Evolutionary conservation across 2,797 vertebrate species (phyloP).

Genomic region (Todus mexicanus): DNA sequence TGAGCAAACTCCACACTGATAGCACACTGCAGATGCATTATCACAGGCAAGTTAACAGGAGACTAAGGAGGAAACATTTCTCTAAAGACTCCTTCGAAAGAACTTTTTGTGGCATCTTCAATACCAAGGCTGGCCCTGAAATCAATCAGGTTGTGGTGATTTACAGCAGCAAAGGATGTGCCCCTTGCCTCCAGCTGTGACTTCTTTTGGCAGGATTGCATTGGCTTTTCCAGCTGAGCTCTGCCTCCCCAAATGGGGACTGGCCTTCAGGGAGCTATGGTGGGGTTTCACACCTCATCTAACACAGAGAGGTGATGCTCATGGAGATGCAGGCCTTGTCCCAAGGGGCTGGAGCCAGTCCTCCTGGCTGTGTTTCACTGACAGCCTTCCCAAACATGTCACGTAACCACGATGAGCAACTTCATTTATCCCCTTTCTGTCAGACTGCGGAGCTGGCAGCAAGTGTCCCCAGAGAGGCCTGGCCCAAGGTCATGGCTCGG

Average conservation of each 20-base stretch:
- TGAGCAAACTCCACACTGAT: neutral
- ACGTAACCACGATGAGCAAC: neutral
- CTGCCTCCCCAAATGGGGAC: neutral
- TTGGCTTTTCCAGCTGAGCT: neutral
- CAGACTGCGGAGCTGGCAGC: neutral
- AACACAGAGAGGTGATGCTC: neutral
- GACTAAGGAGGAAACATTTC: neutral
- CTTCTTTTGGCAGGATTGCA: neutral
- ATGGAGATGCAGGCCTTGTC: neutral
- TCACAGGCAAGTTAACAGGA: conserved; percentile 3
- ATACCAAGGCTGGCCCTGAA: neutral
- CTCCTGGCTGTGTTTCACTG: neutral
- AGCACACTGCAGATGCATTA: conserved; percentile 5
- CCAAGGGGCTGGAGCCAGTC: neutral
- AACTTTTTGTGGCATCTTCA: neutral
- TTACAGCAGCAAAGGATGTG: neutral
- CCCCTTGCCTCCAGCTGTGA: neutral
- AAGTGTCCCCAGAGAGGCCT: neutral
- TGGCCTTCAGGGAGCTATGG: neutral
- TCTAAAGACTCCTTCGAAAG: neutral
- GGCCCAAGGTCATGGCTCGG: neutral
- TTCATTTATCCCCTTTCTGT: neutral
- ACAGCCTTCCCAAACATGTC: neutral
- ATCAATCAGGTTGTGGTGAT: neutral
- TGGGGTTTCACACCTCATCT: neutral